A percentile compares a stretch with the other conserved stretches of the same genome.
Conservation (phyloP, 2,797 vertebrate species). For the Micropoecilia bifurca region DNA sequence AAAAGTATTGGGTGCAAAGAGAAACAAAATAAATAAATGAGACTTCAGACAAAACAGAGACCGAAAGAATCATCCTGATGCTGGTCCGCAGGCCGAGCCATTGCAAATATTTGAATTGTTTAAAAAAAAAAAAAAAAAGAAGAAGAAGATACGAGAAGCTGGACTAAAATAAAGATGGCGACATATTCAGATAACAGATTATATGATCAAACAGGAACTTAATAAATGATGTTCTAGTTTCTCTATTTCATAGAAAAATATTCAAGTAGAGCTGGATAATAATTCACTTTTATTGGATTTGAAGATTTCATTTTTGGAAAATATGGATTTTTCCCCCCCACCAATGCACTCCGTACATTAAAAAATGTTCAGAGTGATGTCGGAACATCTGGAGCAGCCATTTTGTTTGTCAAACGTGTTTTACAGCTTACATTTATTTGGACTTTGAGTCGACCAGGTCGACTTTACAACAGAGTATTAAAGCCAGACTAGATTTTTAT, state of each 20-base stretch:
- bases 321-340: too few relatives aligned
- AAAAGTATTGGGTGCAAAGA: not conserved
- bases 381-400: too few relatives aligned
- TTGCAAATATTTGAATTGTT: not conserved
- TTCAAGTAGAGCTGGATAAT: too few relatives aligned
- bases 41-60: constrained; percentile 1
- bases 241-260: not conserved
- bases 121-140: not conserved
- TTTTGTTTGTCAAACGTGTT: too few relatives aligned
- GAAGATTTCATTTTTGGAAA: too few relatives aligned
- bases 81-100: not conserved
- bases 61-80: not conserved
- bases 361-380: too few relatives aligned
- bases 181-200: not conserved
- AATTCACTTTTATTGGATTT: too few relatives aligned
- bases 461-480: too few relatives aligned
- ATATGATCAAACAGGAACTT: not conserved
- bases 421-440: too few relatives aligned
- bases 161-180: not conserved
- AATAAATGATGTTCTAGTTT: not conserved
- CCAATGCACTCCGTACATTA: too few relatives aligned
- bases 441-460: too few relatives aligned
- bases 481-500: too few relatives aligned
- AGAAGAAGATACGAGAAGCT: not conserved
- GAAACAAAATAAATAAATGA: not conserved